Conservation (phyloP, 2,113 vertebrate species). For the Sylvia atricapilla region DNA sequence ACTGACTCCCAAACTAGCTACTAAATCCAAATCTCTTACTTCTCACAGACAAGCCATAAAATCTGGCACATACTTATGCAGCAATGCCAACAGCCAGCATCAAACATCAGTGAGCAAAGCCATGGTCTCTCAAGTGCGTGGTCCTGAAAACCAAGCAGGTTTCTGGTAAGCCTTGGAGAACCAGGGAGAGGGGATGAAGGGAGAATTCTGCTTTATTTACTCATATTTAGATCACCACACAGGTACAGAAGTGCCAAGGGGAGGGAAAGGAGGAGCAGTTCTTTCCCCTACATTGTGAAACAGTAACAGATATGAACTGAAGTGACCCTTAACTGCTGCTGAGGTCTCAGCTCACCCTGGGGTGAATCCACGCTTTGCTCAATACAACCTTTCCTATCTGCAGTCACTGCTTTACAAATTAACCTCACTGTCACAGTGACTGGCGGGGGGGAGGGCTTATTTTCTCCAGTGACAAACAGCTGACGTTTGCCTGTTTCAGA, state of each 20-base stretch:
- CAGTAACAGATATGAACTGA: neutral
- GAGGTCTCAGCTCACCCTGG: neutral
- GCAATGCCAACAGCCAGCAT: neutral
- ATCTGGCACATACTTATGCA: neutral
- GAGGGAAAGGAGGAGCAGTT: neutral
- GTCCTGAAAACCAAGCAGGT: neutral
- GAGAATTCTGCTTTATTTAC: neutral
- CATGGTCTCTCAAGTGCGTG: neutral
- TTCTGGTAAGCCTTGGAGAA: neutral
- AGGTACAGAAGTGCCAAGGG: conserved; percentile 3
- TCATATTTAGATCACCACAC: neutral
- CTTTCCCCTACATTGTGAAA: neutral
- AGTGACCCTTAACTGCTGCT: neutral
- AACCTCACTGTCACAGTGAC: neutral
- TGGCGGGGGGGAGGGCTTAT: neutral
- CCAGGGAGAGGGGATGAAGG: neutral
- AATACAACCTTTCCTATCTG: neutral
- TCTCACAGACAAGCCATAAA: neutral
- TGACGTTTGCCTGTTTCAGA: conserved; percentile 34
- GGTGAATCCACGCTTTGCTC: neutral
- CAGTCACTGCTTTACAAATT: conserved; percentile 13
- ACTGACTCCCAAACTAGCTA: neutral
- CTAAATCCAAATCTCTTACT: neutral
- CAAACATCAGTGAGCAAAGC: neutral
- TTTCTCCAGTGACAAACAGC: neutral